Conservation (phyloP, 1,140 invertebrate species). For the Cataglyphis hispanica region DNA sequence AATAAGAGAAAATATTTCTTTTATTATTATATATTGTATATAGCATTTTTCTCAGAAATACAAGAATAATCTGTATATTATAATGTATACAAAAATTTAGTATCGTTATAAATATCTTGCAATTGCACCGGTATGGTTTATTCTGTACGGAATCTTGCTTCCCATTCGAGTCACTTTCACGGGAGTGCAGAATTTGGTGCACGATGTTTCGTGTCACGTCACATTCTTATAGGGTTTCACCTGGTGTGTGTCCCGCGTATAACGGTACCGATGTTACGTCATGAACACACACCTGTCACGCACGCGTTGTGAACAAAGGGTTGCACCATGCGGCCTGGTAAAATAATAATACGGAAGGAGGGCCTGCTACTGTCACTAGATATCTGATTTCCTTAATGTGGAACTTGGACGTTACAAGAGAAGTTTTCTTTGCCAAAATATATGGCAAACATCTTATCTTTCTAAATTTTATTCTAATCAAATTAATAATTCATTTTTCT, state of each 20-base stretch:
- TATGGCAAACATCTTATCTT: constrained; percentile 24
- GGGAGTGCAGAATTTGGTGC: constrained; percentile 74
- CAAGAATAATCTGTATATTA: constrained; percentile 17
- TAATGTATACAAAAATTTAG: constrained; percentile 14
- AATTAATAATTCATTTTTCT: neutral
- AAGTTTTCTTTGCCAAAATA: constrained; percentile 30
- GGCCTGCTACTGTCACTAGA: constrained; percentile 72
- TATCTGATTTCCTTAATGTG: constrained; percentile 80
- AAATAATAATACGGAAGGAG: constrained; percentile 66
- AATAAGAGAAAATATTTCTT: neutral
- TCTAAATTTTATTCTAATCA: neutral
- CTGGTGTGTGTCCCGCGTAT: constrained; percentile 63
- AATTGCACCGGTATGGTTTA: neutral
- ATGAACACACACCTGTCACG: constrained; percentile 81
- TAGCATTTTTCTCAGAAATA: neutral
- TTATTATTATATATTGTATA: neutral
- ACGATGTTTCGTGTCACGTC: constrained; percentile 60
- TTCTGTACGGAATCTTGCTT: constrained; percentile 8
- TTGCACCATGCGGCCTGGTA: constrained; percentile 63
- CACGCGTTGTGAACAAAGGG: constrained; percentile 77
- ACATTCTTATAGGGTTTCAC: constrained; percentile 79
- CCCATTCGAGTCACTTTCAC: constrained; percentile 79
- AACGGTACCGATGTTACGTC: constrained; percentile 83
- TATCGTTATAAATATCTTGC: constrained; percentile 55
- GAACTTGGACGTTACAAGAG: constrained; percentile 56